Conservation (phyloP, 2,113 vertebrate species). For the Megaleporinus macrocephalus region DNA sequence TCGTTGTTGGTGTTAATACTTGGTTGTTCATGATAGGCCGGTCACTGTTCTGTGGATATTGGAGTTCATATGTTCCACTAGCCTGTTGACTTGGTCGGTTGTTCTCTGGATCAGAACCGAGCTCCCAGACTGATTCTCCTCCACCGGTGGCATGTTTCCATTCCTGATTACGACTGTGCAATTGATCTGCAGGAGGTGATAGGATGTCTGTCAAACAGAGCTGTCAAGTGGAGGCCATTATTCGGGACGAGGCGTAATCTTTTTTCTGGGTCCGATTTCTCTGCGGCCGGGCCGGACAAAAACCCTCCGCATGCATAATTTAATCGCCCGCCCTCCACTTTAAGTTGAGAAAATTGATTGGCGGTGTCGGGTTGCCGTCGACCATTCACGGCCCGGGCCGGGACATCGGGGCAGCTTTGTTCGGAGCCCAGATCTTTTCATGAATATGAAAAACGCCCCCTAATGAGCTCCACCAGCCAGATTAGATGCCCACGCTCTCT, state of each 20-base stretch:
- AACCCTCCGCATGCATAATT: slow-evolving; percentile 80
- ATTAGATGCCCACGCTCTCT: not conserved
- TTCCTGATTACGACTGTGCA: slow-evolving; percentile 54
- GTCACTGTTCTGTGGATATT: no score
- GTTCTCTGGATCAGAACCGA: slow-evolving; percentile 7
- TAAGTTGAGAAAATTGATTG: slow-evolving; percentile 83
- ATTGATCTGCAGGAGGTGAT: slow-evolving; percentile 1
- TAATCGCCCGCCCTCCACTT: slow-evolving; percentile 79
- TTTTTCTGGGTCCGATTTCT: slow-evolving; percentile 73
- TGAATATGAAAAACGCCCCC: slow-evolving; percentile 75
- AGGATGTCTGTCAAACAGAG: slow-evolving; percentile 62
- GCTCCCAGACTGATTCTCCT: not conserved
- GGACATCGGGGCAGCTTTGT: slow-evolving; percentile 73
- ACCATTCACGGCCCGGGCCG: slow-evolving; percentile 70
- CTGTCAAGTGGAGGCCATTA: slow-evolving; percentile 47
- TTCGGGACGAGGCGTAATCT: slow-evolving; percentile 63
- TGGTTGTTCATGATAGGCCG: no score
- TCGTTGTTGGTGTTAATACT: no score
- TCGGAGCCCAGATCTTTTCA: slow-evolving; percentile 71
- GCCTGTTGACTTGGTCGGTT: no score
- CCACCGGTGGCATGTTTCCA: slow-evolving; percentile 47
- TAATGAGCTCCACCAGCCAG: slow-evolving; percentile 50
- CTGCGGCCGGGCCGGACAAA: slow-evolving; percentile 62
- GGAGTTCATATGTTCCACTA: no score
- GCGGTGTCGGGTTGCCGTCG: slow-evolving; percentile 76